These are phyloP conservation scores for Agrochola circellaris DNA, from an alignment of 2,888 invertebrate genomes.

Conservation along the genomic window DNA sequence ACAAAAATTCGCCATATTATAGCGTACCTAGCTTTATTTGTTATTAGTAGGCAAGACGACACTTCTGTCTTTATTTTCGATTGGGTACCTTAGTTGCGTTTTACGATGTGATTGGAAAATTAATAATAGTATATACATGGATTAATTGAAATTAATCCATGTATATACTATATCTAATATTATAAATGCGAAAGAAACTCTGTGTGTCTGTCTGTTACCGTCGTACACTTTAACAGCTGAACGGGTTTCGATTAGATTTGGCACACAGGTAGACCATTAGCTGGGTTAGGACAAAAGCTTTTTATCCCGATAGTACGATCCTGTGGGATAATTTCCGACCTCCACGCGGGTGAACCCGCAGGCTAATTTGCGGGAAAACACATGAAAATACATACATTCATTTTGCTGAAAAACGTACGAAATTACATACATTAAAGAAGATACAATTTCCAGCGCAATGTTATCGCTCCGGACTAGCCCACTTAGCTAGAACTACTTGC, in stretches of 20 bases:
- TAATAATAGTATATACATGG: no score
- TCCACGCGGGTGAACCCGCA: background rate
- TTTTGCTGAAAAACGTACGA: background rate
- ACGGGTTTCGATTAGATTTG: background rate
- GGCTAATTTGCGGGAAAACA: background rate
- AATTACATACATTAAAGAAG: background rate
- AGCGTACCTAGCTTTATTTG: background rate
- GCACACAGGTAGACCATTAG: background rate
- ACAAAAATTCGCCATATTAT: background rate
- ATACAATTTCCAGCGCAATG: background rate
- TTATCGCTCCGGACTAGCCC: constrained; percentile 1
- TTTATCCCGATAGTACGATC: background rate
- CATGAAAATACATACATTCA: background rate
- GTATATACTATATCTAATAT: background rate
- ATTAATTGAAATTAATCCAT: no score
- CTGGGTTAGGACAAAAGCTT: background rate
- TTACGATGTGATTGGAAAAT: background rate
- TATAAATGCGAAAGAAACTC: background rate
- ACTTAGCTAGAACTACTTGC: constrained; percentile 5
- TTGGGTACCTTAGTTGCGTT: background rate
- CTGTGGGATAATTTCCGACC: background rate
- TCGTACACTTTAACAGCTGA: background rate
- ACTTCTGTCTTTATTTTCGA: background rate
- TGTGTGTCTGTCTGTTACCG: background rate
- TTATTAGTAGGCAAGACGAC: background rate